phyloP scores from a whole-genome alignment of 2,888 invertebrate species.

The Ellobium chinense region DNA sequence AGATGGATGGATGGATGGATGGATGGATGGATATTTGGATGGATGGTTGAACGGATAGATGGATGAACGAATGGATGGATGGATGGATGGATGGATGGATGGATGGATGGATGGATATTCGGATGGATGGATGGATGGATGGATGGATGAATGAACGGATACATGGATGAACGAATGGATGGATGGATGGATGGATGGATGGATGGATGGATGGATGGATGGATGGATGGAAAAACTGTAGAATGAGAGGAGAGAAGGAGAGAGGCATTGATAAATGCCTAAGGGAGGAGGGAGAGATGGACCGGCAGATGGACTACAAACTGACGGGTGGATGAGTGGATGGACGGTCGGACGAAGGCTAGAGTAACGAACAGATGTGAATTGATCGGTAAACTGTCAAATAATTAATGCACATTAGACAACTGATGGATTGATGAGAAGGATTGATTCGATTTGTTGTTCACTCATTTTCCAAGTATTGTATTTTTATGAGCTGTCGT shows the following conservation, averaged over 20 bases:
- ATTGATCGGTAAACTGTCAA: background rate
- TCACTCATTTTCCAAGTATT: no score
- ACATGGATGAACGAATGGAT: conserved; percentile 11
- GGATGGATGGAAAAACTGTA: background rate
- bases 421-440: no score
- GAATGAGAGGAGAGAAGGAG: background rate
- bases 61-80: background rate
- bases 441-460: no score
- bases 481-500: no score
- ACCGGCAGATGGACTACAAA: background rate
- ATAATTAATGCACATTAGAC: no score
- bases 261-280: background rate
- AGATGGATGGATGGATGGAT: background rate
- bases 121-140: conserved; percentile 11
- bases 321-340: background rate
- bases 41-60: background rate
- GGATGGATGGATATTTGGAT: background rate
- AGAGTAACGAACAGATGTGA: no score
- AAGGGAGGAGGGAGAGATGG: background rate
- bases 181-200: conserved; percentile 15
- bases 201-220: conserved; percentile 9
- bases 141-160: conserved; percentile 11
- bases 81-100: conserved; percentile 1
- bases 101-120: conserved; percentile 4
- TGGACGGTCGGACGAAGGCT: background rate